Base-by-base conservation (phyloP, 2,113 vertebrate species). In the Hemibates koningsi region DNA sequence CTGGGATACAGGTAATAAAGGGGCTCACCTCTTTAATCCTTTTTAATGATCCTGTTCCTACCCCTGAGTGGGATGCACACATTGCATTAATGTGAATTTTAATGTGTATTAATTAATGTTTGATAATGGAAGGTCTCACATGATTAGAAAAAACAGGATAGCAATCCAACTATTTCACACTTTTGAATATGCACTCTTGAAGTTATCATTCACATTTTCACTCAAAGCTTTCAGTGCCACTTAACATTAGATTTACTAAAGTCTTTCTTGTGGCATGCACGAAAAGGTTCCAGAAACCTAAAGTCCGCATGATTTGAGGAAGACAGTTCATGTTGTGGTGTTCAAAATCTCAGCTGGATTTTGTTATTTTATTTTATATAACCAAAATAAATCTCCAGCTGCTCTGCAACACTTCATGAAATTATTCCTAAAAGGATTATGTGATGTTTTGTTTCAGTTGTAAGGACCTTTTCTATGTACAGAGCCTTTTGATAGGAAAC, bases 311-410 rank as follows among this genome's bases (percentile, higher is more conserved):
- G 45, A 34, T 38, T 16, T 82, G 43, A 6, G 50, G 16, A 52
- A 68, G 21, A 56, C 36, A 86, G 6, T 87, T 93, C 90, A 78
- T 73, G 13, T 56, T 86, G 57, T 34, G 52, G 19, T 66, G 34
- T 9, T 29, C 36, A 76, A 76, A 48, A 48, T 29, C 43, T 76
- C 24, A 5, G 27, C 24, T 50, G 83, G 14, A 59, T 87, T 76
- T 76, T 78, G 10, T 13, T 50, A 50, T 91, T 73, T 68, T 43
- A 76, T 89, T 89, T 90, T 43, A 82, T 9, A 29, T 34, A 87
- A 85, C 36, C 43, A 80, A 86, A 89, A 88, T 80, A 84, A 87
- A 91, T 16, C 71, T 78, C 9, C 61, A 85, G 86, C 79, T 87
- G 81, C 73, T 53, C 50, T 87, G 76, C 45, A 76, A 83, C 59